phyloP scores from a whole-genome alignment of 2,113 vertebrate species.

The Tretioscincus oriximinensis region DNA sequence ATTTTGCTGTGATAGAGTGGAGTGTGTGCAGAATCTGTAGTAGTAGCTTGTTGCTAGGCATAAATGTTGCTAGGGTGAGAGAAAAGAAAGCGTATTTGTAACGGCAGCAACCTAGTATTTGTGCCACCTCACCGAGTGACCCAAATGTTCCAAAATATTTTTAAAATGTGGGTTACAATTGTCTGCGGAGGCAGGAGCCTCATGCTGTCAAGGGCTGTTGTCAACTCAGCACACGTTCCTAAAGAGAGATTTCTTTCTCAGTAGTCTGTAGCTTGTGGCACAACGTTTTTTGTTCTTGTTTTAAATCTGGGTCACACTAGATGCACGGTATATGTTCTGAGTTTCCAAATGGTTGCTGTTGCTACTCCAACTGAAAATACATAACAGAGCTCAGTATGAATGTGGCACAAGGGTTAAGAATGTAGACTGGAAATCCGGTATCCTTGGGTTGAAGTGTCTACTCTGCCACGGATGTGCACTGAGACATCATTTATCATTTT shows the following conservation, averaged over 20 bases:
- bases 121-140: background rate
- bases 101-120: conserved; percentile 21
- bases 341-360: background rate
- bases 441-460: no score
- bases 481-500: background rate
- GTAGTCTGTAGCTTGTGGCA: background rate
- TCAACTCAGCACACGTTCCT: background rate
- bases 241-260: conserved; percentile 13
- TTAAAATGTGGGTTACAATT: conserved; percentile 1
- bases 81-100: conserved; percentile 14
- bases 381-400: background rate
- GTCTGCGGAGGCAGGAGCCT: background rate
- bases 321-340: background rate
- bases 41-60: conserved; percentile 35
- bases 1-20: conserved; percentile 19
- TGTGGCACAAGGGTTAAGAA: no score
- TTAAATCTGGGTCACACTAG: conserved; percentile 1
- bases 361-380: background rate
- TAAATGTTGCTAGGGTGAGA: conserved; percentile 24
- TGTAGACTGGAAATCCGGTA: background rate
- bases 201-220: background rate
- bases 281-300: background rate
- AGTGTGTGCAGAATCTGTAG: conserved; percentile 9
- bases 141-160: conserved; percentile 20
- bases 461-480: no score